Base-by-base conservation (phyloP, 2,113 vertebrate genomes). In the Pan troglodytes region DNA sequence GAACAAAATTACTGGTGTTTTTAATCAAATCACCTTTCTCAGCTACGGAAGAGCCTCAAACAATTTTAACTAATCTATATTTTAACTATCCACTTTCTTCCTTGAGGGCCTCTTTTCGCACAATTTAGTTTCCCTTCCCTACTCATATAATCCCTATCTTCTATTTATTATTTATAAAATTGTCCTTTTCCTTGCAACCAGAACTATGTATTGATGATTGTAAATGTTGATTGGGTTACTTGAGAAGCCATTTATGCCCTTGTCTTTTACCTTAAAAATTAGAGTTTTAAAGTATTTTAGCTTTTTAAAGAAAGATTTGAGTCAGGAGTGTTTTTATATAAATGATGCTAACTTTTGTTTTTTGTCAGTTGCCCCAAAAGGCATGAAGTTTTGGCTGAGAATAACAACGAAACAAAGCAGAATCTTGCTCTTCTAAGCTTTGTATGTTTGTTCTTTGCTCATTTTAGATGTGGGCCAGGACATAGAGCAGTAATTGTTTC, bases 81-180 rank as follows among this genome's bases (percentile, higher is more conserved):
- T 79, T 91, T 88, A 94, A 38, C 5, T 78, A 18, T 13, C 1
- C 7, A 67, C 10, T 75, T 84, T 11, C 38, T 6, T 94, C 48
- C 8, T 43, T 55, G 40, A 76, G 16, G 30, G 3, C 10, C 55
- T 83, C 3, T 64, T 64, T 72, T 18, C 64, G n/a, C 0, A 57
- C 45, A 94, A 18, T 87, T 76, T 89, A n/a, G 10, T 86, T 95
- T 55, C 45, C n/a, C 43, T 48, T 32, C 85, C 90, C 80, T 95
- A 45, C 38, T 97, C 35, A 64, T 38, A 82, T 81, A 92, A 38
- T 86, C 40, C 8, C 18, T 88, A 10, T 23, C 59, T 95, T 86
- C 22, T 97, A 0, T 22, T 98, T 94, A 93, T 92, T 97, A 95
- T 82, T 95, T 95, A 95, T 90, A 94, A n/a, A 89, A 90, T 14